phyloP scores from a whole-genome alignment of 2,888 invertebrate genomes.

The Acleris holmiana region DNA sequence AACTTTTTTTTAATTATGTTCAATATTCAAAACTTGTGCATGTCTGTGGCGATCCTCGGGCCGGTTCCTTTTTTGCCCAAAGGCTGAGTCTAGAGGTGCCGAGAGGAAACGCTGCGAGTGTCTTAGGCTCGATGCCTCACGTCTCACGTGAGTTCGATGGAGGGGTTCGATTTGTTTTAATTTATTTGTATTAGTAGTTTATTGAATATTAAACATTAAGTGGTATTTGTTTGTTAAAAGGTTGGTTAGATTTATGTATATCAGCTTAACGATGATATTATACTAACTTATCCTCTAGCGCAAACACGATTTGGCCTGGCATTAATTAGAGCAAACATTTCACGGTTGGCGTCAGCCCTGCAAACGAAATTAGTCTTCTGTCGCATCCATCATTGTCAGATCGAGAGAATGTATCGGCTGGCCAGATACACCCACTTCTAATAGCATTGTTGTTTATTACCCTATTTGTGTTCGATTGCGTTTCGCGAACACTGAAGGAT shows the following conservation, averaged over 20 bases:
- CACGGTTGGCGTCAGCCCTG: conserved; percentile 32
- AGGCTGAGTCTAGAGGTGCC: no score
- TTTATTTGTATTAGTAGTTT: no score
- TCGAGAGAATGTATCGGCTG: conserved; percentile 36
- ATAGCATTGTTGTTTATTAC: conserved; percentile 37
- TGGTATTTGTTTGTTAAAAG: neutral
- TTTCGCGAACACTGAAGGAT: conserved; percentile 4
- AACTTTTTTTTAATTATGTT: no score
- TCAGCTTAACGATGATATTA: conserved; percentile 4
- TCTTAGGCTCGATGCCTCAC: no score
- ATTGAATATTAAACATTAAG: no score
- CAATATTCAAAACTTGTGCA: no score
- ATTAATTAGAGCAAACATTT: conserved; percentile 36
- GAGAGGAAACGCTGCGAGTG: no score
- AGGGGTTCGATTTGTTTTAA: no score
- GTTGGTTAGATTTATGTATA: neutral
- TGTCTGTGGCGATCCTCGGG: no score
- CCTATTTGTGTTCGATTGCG: conserved; percentile 30
- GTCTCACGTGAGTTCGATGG: no score
- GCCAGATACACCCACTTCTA: conserved; percentile 36
- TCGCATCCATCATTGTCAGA: conserved; percentile 38
- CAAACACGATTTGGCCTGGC: conserved; percentile 24
- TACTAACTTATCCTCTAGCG: neutral
- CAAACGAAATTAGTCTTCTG: conserved; percentile 36
- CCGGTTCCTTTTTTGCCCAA: no score